phyloP scores from a whole-genome alignment of 1,140 invertebrate species.

The Acromyrmex heyeri region DNA sequence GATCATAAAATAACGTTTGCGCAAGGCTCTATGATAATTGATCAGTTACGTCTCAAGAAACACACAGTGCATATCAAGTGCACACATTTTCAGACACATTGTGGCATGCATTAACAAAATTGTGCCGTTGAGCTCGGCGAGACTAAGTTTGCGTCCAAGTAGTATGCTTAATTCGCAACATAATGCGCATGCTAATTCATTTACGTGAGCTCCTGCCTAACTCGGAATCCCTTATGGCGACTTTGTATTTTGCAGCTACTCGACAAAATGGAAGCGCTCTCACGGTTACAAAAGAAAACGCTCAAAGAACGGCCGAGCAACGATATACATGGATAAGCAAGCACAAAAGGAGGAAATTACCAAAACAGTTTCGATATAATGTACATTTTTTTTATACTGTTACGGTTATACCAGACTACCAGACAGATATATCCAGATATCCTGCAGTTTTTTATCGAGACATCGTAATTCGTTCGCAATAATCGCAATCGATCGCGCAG shows the following conservation, averaged over 20 bases:
- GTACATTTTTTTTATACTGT: neutral
- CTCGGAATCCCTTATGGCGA: conserved; percentile 36
- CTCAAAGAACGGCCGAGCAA: neutral
- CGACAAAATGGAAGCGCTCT: conserved; percentile 8
- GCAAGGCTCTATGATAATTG: conserved; percentile 21
- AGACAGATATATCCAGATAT: neutral
- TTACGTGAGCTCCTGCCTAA: conserved; percentile 36
- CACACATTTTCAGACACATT: conserved; percentile 28
- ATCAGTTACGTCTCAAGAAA: conserved; percentile 47
- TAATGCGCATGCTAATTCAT: conserved; percentile 59
- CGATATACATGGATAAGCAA: neutral
- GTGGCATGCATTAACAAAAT: conserved; percentile 61
- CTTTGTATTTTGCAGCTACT: conserved; percentile 31
- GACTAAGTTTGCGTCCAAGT: conserved; percentile 56
- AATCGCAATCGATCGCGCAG: neutral
- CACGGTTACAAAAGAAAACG: conserved; percentile 27
- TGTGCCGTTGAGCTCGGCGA: conserved; percentile 39
- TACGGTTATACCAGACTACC: neutral
- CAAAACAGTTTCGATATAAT: conserved; percentile 7
- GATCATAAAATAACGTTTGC: conserved; percentile 29
- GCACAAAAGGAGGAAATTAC: neutral
- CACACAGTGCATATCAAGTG: conserved; percentile 30
- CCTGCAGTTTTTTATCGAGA: neutral
- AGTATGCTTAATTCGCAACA: conserved; percentile 54
- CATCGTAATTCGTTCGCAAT: conserved; percentile 15